Evolutionary conservation across 2,888 invertebrate genomes (phyloP), one percentile per base, ranked within the genome.

Genomic region (Drosophila recens): DNA sequence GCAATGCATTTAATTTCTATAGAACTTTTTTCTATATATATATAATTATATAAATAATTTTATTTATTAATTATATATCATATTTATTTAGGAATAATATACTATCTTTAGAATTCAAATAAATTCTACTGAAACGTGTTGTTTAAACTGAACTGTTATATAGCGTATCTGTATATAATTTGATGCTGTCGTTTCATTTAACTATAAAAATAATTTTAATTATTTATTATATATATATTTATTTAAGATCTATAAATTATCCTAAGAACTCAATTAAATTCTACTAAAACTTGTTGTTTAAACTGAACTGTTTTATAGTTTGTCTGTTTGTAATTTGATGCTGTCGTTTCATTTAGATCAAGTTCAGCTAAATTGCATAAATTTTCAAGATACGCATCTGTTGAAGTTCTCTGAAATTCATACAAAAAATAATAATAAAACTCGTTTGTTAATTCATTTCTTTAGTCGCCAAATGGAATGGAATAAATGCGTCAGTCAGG

Each of bases 341-440:
- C 23, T 10, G 45, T 36, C 36, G 15, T 45, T 17, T 38, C 17
- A 61, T 51, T 51, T 42, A 33, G 23, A 61, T 61, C 59, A 61
- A 61, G 42, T 43, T 42, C 59, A 42, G 20, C 20, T 34, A 23
- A 20, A 43, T 51, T 51, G 30, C 59, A 51, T 40, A 48, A 40
- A 51, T 33, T 59, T 36, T 2, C 6, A n/a, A 23, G 34, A 46
- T 46, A 15, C 6, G 23, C 23, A 57, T 34, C 36, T 4, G 4
- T 23, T n/a, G 36, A 34, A 6, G 2, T 42, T 49, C 49, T 40
- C n/a, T 20, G 11, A 56, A 43, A 45, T n/a, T 43, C n/a, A 30
- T 15, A 30, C 13, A 23, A 27, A 36, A 36, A 20, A 20, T 5
- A 15, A 0, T n/a, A 15, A 1, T 27, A 4, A 59, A 59, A 59